These are phyloP conservation scores for Muraenolepis orangiensis DNA, from an alignment of 2,797 vertebrate genomes.

Conservation along the genomic window DNA sequence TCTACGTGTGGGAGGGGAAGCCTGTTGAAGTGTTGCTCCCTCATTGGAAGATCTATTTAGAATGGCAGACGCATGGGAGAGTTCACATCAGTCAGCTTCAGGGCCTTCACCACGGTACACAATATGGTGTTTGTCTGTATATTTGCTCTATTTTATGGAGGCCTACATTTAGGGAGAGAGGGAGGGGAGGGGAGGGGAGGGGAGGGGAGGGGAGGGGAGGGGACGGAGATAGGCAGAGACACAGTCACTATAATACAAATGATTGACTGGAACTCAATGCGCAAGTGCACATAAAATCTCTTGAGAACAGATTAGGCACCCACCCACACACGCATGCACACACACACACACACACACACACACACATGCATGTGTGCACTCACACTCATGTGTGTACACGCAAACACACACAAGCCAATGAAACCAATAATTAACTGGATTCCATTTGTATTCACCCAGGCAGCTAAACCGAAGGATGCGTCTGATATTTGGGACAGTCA, in stretches of 20 bases:
- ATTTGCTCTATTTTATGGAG: too few relatives aligned
- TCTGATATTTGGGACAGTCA: slow-evolving; percentile 80
- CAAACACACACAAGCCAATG: slow-evolving; percentile 42
- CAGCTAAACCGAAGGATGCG: slow-evolving; percentile 82
- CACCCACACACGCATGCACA: background rate
- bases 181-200: background rate
- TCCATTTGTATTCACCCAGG: slow-evolving; percentile 66
- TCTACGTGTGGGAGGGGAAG: slow-evolving; percentile 24
- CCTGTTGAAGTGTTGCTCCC: slow-evolving; percentile 49
- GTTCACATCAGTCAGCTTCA: slow-evolving; percentile 63
- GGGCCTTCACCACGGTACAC: slow-evolving; percentile 46
- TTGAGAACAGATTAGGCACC: background rate
- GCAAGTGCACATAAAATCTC: background rate
- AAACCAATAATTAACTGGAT: slow-evolving; percentile 41
- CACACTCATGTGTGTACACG: background rate
- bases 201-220: background rate
- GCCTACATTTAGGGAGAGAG: background rate
- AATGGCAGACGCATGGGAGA: slow-evolving; percentile 58
- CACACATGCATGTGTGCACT: slow-evolving; percentile 9
- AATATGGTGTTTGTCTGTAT: slow-evolving; percentile 8
- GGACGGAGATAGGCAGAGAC: too few relatives aligned
- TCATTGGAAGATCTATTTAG: slow-evolving; percentile 60
- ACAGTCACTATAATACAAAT: background rate
- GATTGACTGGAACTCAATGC: too few relatives aligned
- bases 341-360: slow-evolving; percentile 5